Evolutionary conservation across 2,888 invertebrate genomes (phyloP), one percentile per base, ranked within the genome.

Genomic region (Smittia sp.): DNA sequence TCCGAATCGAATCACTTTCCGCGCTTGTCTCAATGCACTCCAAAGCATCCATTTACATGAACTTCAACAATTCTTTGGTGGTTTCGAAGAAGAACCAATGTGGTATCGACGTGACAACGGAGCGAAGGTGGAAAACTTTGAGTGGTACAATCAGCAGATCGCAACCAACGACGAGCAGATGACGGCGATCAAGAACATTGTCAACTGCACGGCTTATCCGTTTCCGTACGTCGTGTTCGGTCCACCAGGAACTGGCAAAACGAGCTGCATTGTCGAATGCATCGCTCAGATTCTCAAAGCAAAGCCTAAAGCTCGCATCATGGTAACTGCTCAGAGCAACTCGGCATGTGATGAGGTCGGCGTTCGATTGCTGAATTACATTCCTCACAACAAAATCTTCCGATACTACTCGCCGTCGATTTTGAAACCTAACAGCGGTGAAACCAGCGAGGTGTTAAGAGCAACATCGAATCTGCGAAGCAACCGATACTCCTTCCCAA

Each of bases 151-250:
- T 74, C 1, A 75, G 0, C 74, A 62, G 0, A 82, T 91, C 39
- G 81, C 79, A 54, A 76, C 77, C 0, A 90, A 91, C 80, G 77
- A 79, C 0, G 86, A 88, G 76, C 91, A 92, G 78, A 82, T 82
- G 76, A 82, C 83, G 69, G 91, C 91, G 0, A 89, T 94, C 0
- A 79, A 83, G 69, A 88, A 90, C 77, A 90, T 92, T 67, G 78
- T 90, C 7, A 83, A 85, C 18, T 87, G 87, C 7, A 85, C 88
- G 0, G 85, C 87, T 0, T 84, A 86, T 3, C 85, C 85, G 0
- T 86, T 86, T 0, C 94, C 95, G 0, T 95, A 93, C 78, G 86
- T 94, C 39, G 85, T 96, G 58, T 94, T 90, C 81, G 95, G 95
- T 1, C 95, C 95, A 41, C 94, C 95, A 66, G 69, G 69, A 22